Base-by-base conservation (phyloP, 2,797 vertebrate species). In the Cynodonichthys magdalenae region DNA sequence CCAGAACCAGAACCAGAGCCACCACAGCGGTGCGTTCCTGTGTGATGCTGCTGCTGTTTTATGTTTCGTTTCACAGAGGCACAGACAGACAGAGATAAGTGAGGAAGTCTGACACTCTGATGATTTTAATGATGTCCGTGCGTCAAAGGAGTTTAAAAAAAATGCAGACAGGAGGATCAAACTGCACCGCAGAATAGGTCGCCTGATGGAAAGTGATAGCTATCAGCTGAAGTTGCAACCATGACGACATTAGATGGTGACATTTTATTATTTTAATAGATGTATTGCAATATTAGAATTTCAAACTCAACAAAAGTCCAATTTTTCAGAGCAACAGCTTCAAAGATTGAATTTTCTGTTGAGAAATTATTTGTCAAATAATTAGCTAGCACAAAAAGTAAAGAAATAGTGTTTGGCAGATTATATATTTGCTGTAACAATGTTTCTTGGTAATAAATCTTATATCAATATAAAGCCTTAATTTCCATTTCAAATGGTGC, bases 21-120 rank as follows among this genome's bases (percentile, higher is more conserved):
- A 79, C 51, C 65, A 69, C 65, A 77, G 65, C 46, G 92, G 92
- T 93, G 82, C 15, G 81, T 75, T 44, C 20, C 29, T 19, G 9
- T 27, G 12, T 18, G 57, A 20, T 17, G 31, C 5, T 31, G 52
- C 20, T 58, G 60, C 55, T 67, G 47, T 44, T 65, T 27, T 59
- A 34, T 57, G 67, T 39, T 45, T 58, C n/a, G 46, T 54, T 20
- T 15, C 53, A n/a, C 39, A 48, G 3, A 46, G 15, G 18, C 24
- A 49, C 53, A 49, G 15, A 18, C 19, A 17, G 15, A n/a, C 15
- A 2, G 9, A 19, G 50, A 53, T 15, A 19, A 50, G 1, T 47
- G 19, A 53, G 49, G 24, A 55, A 10, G 3, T 4, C 5, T 57
- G 29, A 28, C 1, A 19, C 48, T 44, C 14, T 17, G 29, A 47